These are phyloP conservation scores for Bradypodion ventrale DNA, from an alignment of 2,797 vertebrate species.

Conservation along the genomic window DNA sequence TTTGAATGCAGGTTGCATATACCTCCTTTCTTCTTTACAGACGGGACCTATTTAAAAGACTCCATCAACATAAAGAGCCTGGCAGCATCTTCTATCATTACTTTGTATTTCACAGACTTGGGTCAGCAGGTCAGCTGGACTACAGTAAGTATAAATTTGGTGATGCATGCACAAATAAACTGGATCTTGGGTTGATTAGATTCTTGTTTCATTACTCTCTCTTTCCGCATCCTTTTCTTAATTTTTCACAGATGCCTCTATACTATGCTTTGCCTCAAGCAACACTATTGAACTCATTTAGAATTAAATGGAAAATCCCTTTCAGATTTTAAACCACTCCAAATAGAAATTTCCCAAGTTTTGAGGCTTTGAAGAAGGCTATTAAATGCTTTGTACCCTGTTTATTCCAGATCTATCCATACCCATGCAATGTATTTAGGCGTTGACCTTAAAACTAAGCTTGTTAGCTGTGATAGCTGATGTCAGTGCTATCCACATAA, in stretches of 20 bases:
- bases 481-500: background rate
- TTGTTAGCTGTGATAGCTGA: background rate
- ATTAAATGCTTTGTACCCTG: background rate
- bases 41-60: conserved; percentile 76
- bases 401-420: background rate
- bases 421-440: background rate
- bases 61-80: conserved; percentile 70
- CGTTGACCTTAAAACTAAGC: background rate
- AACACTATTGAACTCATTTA: background rate
- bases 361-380: background rate
- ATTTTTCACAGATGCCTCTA: background rate
- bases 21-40: conserved; percentile 56
- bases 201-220: conserved; percentile 1
- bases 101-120: conserved; percentile 79
- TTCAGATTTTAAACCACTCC: background rate
- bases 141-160: conserved; percentile 73
- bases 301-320: background rate
- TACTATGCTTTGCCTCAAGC: background rate
- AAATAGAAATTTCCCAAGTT: background rate
- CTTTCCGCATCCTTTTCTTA: conserved; percentile 2
- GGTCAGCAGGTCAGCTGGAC: conserved; percentile 81
- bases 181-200: background rate
- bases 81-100: conserved; percentile 76
- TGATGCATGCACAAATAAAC: background rate
- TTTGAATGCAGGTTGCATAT: background rate